A percentile compares a stretch with the other conserved stretches of the same genome.
Evolutionary conservation across 2,888 invertebrate genomes (phyloP).

Genomic region (Hirtodrosophila trivittata): DNA sequence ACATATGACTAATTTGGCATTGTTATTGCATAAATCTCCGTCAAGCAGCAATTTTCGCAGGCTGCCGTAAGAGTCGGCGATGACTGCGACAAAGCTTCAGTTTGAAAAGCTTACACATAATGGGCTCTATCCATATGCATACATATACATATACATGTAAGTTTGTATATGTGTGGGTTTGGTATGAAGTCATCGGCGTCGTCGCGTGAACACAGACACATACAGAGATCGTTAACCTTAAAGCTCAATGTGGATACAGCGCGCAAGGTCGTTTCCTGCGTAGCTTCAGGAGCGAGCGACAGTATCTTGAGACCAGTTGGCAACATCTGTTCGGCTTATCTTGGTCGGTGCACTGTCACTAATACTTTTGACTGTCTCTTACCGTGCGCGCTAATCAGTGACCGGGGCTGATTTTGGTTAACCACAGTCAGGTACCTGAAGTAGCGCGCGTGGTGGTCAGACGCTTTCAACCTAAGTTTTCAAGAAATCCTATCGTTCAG

Average conservation of each 20-base stretch:
- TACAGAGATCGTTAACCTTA: conserved; percentile 83
- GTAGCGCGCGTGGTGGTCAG: conserved; percentile 95
- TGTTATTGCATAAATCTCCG: conserved; percentile 73
- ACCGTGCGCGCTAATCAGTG: conserved; percentile 95
- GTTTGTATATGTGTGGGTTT: conserved; percentile 32
- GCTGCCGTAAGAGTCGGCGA: conserved; percentile 30
- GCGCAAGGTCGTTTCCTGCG: conserved; percentile 82
- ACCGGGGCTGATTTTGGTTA: conserved; percentile 88
- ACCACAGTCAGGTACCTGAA: conserved; percentile 98
- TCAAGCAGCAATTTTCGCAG: conserved; percentile 35
- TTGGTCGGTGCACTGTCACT: conserved; percentile 12
- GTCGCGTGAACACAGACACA: conserved; percentile 44
- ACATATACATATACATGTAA: neutral
- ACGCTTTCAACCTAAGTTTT: conserved; percentile 24
- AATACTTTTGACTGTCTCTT: conserved; percentile 71
- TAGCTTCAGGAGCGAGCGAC: conserved; percentile 21
- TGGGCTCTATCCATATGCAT: conserved; percentile 10
- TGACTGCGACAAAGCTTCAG: conserved; percentile 42
- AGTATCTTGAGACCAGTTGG: conserved; percentile 35
- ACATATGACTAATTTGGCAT: conserved; percentile 70
- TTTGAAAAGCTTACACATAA: conserved; percentile 46
- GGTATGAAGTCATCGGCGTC: conserved; percentile 73
- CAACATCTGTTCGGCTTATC: conserved; percentile 57
- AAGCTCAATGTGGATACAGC: conserved; percentile 75
- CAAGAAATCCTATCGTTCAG: neutral